phyloP scores from a whole-genome alignment of 2,113 vertebrate species.

The Herpetotheres cachinnans region DNA sequence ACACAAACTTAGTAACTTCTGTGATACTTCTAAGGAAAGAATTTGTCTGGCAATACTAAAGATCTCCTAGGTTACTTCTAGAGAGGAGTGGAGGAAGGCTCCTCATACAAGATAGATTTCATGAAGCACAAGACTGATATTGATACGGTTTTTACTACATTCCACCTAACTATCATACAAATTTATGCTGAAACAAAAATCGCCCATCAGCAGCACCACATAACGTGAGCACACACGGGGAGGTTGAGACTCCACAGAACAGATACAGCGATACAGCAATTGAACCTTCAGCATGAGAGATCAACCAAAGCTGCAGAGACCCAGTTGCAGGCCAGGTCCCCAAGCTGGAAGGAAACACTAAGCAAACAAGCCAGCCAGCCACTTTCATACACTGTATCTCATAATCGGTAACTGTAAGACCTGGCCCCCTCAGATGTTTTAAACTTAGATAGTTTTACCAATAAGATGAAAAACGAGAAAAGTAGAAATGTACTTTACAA shows the following conservation, averaged over 20 bases:
- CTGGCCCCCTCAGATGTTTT: background rate
- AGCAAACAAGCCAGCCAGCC: background rate
- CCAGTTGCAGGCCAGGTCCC: background rate
- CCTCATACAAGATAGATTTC: background rate
- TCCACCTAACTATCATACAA: background rate
- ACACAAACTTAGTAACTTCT: background rate
- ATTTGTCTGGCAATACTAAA: background rate
- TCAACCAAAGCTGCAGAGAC: background rate
- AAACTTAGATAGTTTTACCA: background rate
- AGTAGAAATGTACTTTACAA: background rate
- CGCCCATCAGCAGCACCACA: background rate
- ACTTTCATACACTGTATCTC: background rate
- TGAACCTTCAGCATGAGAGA: background rate
- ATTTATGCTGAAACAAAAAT: background rate
- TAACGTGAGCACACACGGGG: rapidly evolving
- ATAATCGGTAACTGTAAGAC: background rate
- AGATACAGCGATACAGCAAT: background rate
- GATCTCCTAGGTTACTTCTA: background rate
- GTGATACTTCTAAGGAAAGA: background rate
- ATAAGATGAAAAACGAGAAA: background rate
- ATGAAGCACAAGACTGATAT: background rate
- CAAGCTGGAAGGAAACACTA: background rate
- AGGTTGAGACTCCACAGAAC: background rate
- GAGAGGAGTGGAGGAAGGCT: background rate
- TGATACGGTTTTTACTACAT: background rate